phyloP scores from a whole-genome alignment of 1,140 invertebrate species.

The Drosophila lacertosa region DNA sequence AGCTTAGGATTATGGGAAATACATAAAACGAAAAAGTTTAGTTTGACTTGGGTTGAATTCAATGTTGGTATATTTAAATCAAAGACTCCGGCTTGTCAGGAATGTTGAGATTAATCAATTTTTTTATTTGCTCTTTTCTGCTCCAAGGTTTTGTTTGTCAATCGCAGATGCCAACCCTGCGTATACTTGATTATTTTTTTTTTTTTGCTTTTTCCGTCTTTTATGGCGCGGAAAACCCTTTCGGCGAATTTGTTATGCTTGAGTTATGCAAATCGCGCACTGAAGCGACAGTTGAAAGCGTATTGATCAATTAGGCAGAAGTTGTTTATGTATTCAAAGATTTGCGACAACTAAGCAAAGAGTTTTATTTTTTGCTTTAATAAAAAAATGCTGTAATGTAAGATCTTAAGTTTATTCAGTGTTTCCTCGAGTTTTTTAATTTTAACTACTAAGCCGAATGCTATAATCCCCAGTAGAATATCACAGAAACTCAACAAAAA shows the following conservation, averaged over 20 bases:
- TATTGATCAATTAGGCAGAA: conserved; percentile 80
- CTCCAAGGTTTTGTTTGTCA: background rate
- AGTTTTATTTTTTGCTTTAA: too few species aligned
- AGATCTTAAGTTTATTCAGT: background rate
- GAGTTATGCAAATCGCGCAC: conserved; percentile 63
- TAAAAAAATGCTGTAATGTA: background rate
- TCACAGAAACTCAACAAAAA: background rate
- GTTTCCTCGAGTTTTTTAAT: background rate
- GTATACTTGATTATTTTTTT: conserved; percentile 31
- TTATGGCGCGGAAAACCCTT: conserved; percentile 77
- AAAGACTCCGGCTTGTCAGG: background rate
- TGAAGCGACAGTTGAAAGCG: conserved; percentile 47
- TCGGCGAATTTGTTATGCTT: conserved; percentile 52
- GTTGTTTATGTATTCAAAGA: conserved; percentile 46
- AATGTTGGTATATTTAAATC: background rate
- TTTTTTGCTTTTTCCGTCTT: conserved; percentile 43
- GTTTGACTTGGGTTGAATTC: background rate
- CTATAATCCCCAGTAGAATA: background rate
- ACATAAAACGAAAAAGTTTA: too few species aligned
- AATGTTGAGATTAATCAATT: background rate
- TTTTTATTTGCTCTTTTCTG: background rate
- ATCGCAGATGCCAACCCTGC: conserved; percentile 43
- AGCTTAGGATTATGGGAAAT: too few species aligned
- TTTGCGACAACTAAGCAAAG: conserved; percentile 10
- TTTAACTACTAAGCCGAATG: background rate